These are phyloP conservation scores for Argopecten irradians DNA, from an alignment of 1,140 invertebrate species.

Conservation along the genomic window DNA sequence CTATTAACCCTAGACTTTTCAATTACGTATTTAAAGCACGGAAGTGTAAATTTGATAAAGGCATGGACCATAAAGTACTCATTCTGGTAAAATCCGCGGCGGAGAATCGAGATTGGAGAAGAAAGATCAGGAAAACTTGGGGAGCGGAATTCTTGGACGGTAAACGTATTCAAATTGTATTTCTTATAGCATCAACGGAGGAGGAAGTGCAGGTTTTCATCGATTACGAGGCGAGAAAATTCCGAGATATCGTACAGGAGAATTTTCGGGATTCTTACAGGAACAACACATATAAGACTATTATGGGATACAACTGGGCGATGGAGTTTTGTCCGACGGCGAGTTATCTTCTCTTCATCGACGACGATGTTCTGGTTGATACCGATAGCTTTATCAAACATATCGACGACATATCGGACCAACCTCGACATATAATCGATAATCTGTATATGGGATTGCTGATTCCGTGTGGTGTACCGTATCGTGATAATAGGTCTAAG, in stretches of 20 bases:
- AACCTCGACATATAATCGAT: not conserved
- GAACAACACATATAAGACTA: slow-evolving; percentile 56
- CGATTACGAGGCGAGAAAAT: slow-evolving; percentile 47
- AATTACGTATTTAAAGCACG: not conserved
- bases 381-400: slow-evolving; percentile 39
- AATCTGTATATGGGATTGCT: not conserved
- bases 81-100: slow-evolving; percentile 48
- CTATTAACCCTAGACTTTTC: not conserved
- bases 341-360: slow-evolving; percentile 50
- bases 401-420: not conserved
- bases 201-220: slow-evolving; percentile 8
- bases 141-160: not conserved
- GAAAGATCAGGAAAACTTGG: slow-evolving; percentile 44
- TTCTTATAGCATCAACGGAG: slow-evolving; percentile 36
- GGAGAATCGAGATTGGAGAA: slow-evolving; percentile 35
- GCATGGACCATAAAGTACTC: not conserved
- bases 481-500: slow-evolving; percentile 12
- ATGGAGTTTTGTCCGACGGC: slow-evolving; percentile 47
- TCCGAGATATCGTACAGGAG: slow-evolving; percentile 61
- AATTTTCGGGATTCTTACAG: slow-evolving; percentile 57
- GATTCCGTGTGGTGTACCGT: not conserved
- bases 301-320: slow-evolving; percentile 61
- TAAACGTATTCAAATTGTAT: slow-evolving; percentile 24
- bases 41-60: not conserved
- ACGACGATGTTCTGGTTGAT: slow-evolving; percentile 61